Evolutionary conservation across 2,113 vertebrate species (phyloP), one percentile per base, ranked within the genome.

Genomic region (Corythornis vintsioides): DNA sequence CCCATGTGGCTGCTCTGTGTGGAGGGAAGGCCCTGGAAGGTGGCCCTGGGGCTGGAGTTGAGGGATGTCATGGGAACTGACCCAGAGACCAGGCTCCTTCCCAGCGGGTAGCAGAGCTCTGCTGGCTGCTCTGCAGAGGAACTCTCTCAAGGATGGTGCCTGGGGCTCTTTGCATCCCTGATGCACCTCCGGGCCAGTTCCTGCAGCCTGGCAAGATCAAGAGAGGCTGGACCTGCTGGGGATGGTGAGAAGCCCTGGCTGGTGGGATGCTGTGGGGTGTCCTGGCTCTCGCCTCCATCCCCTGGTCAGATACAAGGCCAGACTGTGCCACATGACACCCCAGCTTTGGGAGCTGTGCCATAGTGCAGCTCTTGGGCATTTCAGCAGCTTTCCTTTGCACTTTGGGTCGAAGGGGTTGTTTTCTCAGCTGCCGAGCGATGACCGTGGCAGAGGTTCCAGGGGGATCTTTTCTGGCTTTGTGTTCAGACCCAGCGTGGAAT

Each of bases 101-200:
- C 65, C 71, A 0, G 4, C 0, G 0, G 48, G 55, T 15, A 1
- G 0, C 3, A 3, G 57, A 53, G 75, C 61, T 45, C 42, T 0
- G 4, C 18, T 20, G 22, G 72, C 75, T 50, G 45, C 55, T 26
- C 40, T 29, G 90, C 72, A 9, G 15, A 35, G 50, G 17, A 63
- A 1, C 70, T 38, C 1, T 0, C 74, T 59, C 56, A 1, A 6
- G 78, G 85, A 31, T 0, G 0, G 10, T 31, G 64, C 3, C 43
- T 28, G 26, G 4, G 67, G 53, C 17, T 8, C 2, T 17, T 61
- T 0, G 9, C 29, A 21, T 26, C 57, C 75, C 31, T 0, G 6
- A 0, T 6, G 9, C 8, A 2, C 12, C 74, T 42, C 5, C 1
- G 57, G 21, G 25, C 11, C 0, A 0, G 55, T 15, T n/a, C 2